Base-by-base conservation (phyloP, 2,888 invertebrate species). In the Trichacis sp. region DNA sequence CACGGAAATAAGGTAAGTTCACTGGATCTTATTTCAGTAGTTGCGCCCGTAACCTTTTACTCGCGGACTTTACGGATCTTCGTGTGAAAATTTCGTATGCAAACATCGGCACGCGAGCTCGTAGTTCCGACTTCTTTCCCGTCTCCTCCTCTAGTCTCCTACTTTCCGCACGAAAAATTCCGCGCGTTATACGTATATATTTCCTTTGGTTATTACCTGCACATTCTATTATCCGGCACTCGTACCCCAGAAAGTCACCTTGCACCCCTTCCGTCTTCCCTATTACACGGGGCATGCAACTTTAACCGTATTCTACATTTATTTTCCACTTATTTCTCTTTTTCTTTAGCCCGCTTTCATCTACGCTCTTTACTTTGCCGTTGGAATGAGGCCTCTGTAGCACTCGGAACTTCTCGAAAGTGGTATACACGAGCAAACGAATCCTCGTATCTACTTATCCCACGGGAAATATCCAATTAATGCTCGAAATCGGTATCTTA, bases 391-490 rank as follows among this genome's bases (percentile, higher is more conserved):
- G 64, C 52, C 63, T 50, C 51, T 51, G 61, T 65, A 65, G 60
- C 61, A 51, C 55, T 71, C 66, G 64, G 71, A 76, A 75, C 73
- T 73, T 62, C 50, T 55, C 19, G 72, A 74, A 73, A 73, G 71
- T 69, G 63, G 73, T 71, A 69, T 69, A 64, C 59, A 71, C 70
- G 70, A 56, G 62, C 64, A 59, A 52, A 14, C 24, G 24, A 9
- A 24, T 20, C 45, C 50, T 50, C 57, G 65, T 70, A 57, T 67
- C 71, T 70, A 70, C 72, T 69, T 71, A 74, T 64, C 77, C 77
- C 82, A 71, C 73, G 82, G 82, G 83, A 81, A 82, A 83, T 81
- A 77, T 71, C 76, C 81, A 81, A 82, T 83, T 81, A 82, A 82
- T 81, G 76, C 75, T 72, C 58, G 68, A 72, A 77, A 81, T 83